These are phyloP conservation scores for Tachycineta bicolor DNA, from an alignment of 2,113 vertebrate species.

Conservation along the genomic window DNA sequence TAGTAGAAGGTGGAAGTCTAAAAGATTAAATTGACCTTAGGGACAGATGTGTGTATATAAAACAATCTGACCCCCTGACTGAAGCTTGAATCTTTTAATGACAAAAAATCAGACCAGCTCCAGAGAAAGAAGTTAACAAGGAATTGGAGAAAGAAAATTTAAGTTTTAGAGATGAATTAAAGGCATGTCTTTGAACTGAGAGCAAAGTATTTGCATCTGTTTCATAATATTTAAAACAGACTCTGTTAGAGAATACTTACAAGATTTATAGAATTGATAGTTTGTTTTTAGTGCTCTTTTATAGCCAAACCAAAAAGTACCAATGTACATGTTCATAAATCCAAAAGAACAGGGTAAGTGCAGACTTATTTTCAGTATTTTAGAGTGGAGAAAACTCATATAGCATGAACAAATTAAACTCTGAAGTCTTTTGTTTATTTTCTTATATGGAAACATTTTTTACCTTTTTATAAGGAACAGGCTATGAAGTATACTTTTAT, in stretches of 20 bases:
- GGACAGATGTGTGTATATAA: background rate
- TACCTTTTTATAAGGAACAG: background rate
- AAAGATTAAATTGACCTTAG: background rate
- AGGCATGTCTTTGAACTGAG: background rate
- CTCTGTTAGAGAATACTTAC: background rate
- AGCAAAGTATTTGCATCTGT: background rate
- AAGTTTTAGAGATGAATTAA: background rate
- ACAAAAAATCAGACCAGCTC: background rate
- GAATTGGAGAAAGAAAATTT: background rate
- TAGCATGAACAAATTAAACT: background rate
- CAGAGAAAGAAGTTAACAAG: background rate
- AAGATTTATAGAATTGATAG: background rate
- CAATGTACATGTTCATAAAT: background rate
- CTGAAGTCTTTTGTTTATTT: background rate
- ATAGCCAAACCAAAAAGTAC: background rate
- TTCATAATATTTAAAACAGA: background rate
- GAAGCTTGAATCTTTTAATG: conserved; percentile 1
- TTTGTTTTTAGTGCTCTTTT: background rate
- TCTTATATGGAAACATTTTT: background rate
- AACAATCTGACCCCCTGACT: background rate
- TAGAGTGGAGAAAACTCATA: background rate
- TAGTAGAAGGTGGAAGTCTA: background rate
- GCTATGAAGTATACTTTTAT: background rate
- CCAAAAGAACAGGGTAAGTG: background rate
- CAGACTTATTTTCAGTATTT: background rate